Evolutionary conservation across 2,113 vertebrate species (phyloP).

Genomic region (Ctenodactylus gundi): DNA sequence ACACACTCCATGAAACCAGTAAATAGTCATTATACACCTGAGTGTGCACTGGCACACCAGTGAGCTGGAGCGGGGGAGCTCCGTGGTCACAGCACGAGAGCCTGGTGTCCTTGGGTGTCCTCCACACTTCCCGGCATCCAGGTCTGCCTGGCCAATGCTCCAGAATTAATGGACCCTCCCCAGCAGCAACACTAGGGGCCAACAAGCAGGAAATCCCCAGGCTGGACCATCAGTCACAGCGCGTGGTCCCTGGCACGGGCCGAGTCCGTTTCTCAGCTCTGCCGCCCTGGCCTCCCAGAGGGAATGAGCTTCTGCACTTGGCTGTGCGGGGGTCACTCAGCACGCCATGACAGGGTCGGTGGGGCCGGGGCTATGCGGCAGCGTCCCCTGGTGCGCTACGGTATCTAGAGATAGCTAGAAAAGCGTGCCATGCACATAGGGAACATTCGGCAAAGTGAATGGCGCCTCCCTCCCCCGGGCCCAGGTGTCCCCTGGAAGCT

Average conservation of each 20-base stretch:
- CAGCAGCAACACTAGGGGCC: too few relatives aligned
- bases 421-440: accelerated
- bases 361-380: too few relatives aligned
- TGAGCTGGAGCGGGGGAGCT: too few relatives aligned
- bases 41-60: accelerated
- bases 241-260: neutral
- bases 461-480: neutral
- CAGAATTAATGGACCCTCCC: neutral
- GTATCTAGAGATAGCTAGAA: too few relatives aligned
- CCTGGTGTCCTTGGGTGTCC: accelerated
- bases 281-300: neutral
- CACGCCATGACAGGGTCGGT: accelerated
- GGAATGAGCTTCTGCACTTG: neutral
- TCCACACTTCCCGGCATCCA: neutral
- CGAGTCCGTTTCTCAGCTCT: neutral
- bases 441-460: accelerated
- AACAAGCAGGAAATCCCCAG: neutral
- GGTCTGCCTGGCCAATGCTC: neutral
- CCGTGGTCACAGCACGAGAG: neutral
- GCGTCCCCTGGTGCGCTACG: too few relatives aligned
- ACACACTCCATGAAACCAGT: neutral
- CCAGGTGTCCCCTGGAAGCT: conserved; percentile 97
- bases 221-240: neutral
- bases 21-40: neutral
- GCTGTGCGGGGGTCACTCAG: neutral